A percentile compares a stretch with the other conserved stretches of the same genome.
phyloP scores from a whole-genome alignment of 2,797 vertebrate genomes.

The Syngnathus rostellatus region DNA sequence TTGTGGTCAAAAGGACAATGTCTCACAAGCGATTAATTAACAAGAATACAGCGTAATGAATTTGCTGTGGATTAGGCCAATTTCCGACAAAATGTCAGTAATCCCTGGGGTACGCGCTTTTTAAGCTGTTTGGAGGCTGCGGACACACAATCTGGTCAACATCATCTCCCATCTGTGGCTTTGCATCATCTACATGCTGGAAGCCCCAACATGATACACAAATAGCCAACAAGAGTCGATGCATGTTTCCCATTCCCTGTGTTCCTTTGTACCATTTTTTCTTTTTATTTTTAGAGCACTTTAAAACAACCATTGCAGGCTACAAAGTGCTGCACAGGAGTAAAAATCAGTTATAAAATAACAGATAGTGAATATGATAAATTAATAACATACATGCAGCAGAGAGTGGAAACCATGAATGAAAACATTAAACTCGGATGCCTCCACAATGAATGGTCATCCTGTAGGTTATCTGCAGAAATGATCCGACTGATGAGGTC shows the following conservation, averaged over 20 bases:
- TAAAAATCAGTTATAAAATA: too few relatives aligned
- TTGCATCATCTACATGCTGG: neutral
- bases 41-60: neutral
- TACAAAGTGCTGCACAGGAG: too few relatives aligned
- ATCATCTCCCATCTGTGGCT: slow-evolving; percentile 1
- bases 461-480: neutral
- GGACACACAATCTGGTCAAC: slow-evolving; percentile 4
- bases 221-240: neutral
- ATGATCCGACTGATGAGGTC: neutral
- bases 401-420: too few relatives aligned
- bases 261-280: too few relatives aligned
- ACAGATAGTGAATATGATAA: too few relatives aligned
- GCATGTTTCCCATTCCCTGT: neutral
- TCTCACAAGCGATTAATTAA: slow-evolving; percentile 4
- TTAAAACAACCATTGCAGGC: too few relatives aligned
- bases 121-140: slow-evolving; percentile 1
- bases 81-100: neutral
- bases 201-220: neutral
- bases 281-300: too few relatives aligned
- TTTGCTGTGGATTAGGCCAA: slow-evolving; percentile 5
- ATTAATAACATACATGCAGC: too few relatives aligned
- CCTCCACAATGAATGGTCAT: neutral
- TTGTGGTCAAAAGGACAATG: slow-evolving; percentile 4
- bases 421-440: neutral
- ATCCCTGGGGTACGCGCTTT: slow-evolving; percentile 3